Base-by-base conservation (phyloP, 2,113 vertebrate genomes). In the Phyllopteryx taeniolatus region DNA sequence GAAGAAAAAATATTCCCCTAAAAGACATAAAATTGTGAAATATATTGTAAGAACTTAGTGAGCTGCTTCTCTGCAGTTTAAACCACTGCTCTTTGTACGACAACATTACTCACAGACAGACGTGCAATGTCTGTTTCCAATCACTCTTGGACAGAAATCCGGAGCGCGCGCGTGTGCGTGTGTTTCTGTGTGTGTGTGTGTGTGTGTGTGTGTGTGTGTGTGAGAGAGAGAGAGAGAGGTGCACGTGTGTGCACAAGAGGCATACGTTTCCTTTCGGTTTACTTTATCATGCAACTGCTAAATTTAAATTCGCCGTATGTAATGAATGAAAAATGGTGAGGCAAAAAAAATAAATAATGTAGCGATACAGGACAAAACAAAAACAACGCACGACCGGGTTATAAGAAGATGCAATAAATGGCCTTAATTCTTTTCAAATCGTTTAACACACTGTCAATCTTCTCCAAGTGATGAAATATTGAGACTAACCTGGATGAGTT, bases 401-500 rank as follows among this genome's bases (percentile, higher is more conserved):
- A 49, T 5, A 49, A 20, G 8, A 57, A 13, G 27, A 11, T 10
- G 8, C n/a, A 6, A n/a, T 56, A 22, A 22, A 56, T 12, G 53
- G n/a, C 5, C n/a, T 13, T 59, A 17, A 33, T 53, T 53, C 2
- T 60, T 54, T 54, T 2, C 51, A 54, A 8, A 33, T 10, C 3
- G 11, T 35, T 60, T 17, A 7, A 35, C 14, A 13, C 13, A 17
- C 7, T 13, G 11, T 14, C 3, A 13, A 7, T 20, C n/a, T 22
- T 22, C 9, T 12, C n/a, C 54, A 56, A 57, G 49, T 60, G 13
- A 42, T 3, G 51, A 39, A 17, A 60, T 27, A 63, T 79, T 70
- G 35, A 12, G 46, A 62, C 73, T 72, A 72, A 91, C 90, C 89
- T 88, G 78, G 85, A 78, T n/a, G 85, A 70, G 79, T 81, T 77